Evolutionary conservation across 2,113 vertebrate genomes (phyloP).

Genomic region (Acanthisitta chloris): DNA sequence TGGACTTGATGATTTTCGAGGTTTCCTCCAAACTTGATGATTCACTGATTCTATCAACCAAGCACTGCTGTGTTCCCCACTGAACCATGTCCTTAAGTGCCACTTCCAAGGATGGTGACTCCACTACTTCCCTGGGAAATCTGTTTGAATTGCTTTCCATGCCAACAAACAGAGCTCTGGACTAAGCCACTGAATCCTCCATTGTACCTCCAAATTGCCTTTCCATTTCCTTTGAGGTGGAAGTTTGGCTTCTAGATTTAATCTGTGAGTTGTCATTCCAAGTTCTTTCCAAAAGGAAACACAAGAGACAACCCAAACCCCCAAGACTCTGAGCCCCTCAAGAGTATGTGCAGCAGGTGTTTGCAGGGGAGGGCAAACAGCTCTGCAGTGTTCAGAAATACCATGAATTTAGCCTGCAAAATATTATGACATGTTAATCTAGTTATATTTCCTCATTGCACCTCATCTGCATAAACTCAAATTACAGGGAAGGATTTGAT

Average conservation of each 20-base stretch:
- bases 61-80: not conserved
- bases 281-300: not conserved
- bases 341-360: not conserved
- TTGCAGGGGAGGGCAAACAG: not conserved
- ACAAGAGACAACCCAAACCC: rapidly evolving
- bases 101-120: not conserved
- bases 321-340: not conserved
- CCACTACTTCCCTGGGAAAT: not conserved
- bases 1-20: no score
- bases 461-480: not conserved
- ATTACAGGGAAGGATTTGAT: not conserved
- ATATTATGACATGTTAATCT: not conserved
- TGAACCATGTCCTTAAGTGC: not conserved
- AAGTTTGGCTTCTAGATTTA: not conserved
- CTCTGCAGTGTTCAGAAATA: not conserved
- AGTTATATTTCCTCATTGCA: not conserved
- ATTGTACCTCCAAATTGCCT: rapidly evolving
- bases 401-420: not conserved
- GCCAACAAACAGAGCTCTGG: not conserved
- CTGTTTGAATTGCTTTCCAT: not conserved
- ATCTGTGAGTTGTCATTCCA: not conserved
- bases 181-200: not conserved
- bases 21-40: no score
- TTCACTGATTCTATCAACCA: no score
- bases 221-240: not conserved